Evolutionary conservation across 2,113 vertebrate species (phyloP).

Genomic region (Oncorhynchus kisutch): DNA sequence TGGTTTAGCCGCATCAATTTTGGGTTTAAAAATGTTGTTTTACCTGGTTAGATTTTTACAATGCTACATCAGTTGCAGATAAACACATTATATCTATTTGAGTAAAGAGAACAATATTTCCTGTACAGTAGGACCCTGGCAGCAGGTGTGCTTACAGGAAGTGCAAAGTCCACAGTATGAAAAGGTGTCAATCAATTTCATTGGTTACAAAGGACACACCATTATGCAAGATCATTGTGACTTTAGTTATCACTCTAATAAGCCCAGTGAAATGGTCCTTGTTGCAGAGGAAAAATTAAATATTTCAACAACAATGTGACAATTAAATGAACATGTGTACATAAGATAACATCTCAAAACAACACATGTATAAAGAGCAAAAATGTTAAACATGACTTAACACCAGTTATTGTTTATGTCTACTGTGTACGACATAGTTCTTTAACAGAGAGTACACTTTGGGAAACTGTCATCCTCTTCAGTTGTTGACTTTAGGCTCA

Average conservation of each 20-base stretch:
- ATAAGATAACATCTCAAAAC: constrained; percentile 48
- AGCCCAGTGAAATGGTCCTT: constrained; percentile 22
- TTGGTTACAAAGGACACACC: constrained; percentile 59
- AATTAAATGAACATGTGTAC: constrained; percentile 15
- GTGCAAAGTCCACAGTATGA: constrained; percentile 60
- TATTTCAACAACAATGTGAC: constrained; percentile 32
- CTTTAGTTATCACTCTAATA: constrained; percentile 63
- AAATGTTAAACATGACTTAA: constrained; percentile 70
- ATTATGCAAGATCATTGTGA: constrained; percentile 43
- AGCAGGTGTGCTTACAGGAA: constrained; percentile 54
- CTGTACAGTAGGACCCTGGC: constrained; percentile 20
- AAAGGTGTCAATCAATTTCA: constrained; percentile 67
- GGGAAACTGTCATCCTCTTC: constrained; percentile 58
- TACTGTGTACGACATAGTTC: too few relatives aligned
- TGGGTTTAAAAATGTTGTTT: constrained; percentile 38
- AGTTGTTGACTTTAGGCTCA: constrained; percentile 91
- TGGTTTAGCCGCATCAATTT: constrained; percentile 19
- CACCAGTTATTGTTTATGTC: constrained; percentile 42
- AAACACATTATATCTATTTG: constrained; percentile 38
- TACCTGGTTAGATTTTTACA: constrained; percentile 71
- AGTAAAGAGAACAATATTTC: constrained; percentile 46
- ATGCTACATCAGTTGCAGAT: constrained; percentile 74
- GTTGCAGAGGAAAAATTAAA: constrained; percentile 5
- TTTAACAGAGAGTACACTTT: constrained; percentile 48
- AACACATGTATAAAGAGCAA: constrained; percentile 50